Conservation (phyloP, 2,888 invertebrate genomes). For the Drosophila aldrichi region DNA sequence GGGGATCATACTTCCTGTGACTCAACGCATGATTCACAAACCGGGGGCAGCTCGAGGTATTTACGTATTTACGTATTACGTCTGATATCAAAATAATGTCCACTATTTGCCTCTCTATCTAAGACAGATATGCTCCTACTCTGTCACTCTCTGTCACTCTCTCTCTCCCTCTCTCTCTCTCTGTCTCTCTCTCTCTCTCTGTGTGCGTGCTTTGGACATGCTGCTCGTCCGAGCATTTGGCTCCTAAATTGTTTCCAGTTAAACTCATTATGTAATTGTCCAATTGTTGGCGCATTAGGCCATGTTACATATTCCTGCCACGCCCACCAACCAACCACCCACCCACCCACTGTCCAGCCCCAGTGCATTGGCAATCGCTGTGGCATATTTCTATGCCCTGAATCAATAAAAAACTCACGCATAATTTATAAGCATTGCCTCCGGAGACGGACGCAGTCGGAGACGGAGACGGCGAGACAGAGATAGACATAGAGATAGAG, state of each 20-base stretch:
- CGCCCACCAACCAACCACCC: background rate
- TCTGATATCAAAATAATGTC: slow-evolving; percentile 42
- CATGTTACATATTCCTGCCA: background rate
- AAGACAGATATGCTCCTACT: background rate
- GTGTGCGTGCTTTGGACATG: slow-evolving; percentile 6
- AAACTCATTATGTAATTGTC: slow-evolving; percentile 51
- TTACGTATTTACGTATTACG: slow-evolving; percentile 10
- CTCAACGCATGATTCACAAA: slow-evolving; percentile 45
- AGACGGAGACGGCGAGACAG: background rate
- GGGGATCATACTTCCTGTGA: slow-evolving; percentile 57
- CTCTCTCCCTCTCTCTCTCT: background rate
- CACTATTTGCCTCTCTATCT: background rate
- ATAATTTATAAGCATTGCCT: slow-evolving; percentile 64
- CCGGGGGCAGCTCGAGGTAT: slow-evolving; percentile 22
- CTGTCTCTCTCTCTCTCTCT: background rate
- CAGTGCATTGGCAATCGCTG: background rate
- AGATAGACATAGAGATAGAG: background rate
- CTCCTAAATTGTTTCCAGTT: slow-evolving; percentile 58
- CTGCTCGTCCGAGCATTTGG: slow-evolving; percentile 23
- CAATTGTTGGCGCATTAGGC: slow-evolving; percentile 21
- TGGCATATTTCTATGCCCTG: slow-evolving; percentile 12
- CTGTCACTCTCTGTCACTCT: background rate
- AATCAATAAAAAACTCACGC: slow-evolving; percentile 70
- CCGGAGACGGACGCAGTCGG: slow-evolving; percentile 5
- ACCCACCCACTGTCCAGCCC: background rate